A percentile compares a stretch with the other conserved stretches of the same genome.
Conservation (phyloP, 2,888 invertebrate genomes). For the Nephrotoma flavescens region DNA sequence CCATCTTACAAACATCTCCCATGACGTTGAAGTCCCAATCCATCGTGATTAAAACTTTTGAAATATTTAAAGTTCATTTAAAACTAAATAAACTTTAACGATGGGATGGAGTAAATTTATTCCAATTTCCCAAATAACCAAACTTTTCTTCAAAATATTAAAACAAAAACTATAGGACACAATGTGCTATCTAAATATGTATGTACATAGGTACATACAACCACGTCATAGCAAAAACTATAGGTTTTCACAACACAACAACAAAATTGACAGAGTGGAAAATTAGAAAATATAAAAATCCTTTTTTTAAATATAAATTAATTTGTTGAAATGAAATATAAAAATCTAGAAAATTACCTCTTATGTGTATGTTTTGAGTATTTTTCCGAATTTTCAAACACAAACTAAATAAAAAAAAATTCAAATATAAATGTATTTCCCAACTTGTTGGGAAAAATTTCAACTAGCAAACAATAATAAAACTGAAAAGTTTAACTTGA, state of each 20-base stretch:
- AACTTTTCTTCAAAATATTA: neutral
- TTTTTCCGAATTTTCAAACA: neutral
- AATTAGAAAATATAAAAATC: neutral
- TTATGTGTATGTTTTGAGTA: neutral
- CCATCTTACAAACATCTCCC: neutral
- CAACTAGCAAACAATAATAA: neutral
- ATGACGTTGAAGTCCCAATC: neutral
- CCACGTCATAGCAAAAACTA: neutral
- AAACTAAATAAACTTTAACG: neutral
- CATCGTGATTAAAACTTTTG: neutral
- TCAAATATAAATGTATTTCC: neutral
- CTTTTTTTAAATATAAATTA: neutral
- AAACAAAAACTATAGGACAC: neutral
- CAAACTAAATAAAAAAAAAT: neutral
- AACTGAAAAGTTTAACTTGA: neutral
- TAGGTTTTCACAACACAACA: neutral
- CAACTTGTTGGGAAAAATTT: neutral
- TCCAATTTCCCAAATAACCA: neutral
- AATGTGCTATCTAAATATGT: neutral
- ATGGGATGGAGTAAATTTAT: neutral
- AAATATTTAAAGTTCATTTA: neutral
- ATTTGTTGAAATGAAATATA: neutral
- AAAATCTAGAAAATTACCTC: neutral
- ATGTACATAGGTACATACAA: no score
- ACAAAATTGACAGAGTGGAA: neutral